Percentiles rank a stretch among this genome's conserved stretches.
Conservation (phyloP, 2,113 vertebrate species). For the Cyanocitta stelleri region DNA sequence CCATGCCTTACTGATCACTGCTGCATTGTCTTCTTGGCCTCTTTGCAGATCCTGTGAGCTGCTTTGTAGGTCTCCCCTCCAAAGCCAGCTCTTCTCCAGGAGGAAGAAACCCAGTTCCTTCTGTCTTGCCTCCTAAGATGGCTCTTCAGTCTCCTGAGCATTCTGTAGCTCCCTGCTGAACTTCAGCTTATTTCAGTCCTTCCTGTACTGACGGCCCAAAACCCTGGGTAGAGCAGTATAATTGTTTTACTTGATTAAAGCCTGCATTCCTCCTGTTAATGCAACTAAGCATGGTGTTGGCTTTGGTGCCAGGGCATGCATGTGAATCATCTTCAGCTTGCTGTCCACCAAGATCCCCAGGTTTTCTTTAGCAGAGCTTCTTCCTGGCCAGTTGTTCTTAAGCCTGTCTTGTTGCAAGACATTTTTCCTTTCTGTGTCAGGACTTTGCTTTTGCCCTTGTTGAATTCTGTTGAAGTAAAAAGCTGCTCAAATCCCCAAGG, state of each 20-base stretch:
- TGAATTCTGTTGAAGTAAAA: neutral
- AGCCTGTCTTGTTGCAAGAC: neutral
- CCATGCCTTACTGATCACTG: neutral
- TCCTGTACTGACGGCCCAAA: neutral
- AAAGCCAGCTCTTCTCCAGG: neutral
- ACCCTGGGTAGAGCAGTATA: neutral
- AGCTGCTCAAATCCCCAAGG: neutral
- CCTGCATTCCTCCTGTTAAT: neutral
- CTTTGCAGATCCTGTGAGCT: neutral
- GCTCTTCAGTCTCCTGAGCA: neutral
- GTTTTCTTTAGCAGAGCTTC: neutral
- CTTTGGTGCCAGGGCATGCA: neutral
- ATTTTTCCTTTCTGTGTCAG: neutral
- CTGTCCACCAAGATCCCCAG: neutral
- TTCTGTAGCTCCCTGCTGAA: neutral
- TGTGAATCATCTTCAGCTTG: neutral
- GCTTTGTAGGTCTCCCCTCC: neutral
- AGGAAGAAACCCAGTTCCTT: neutral
- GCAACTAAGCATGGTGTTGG: neutral
- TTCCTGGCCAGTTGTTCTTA: neutral
- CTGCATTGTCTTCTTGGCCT: neutral
- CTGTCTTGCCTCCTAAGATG: fast-evolving
- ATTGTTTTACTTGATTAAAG: neutral
- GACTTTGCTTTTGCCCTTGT: neutral
- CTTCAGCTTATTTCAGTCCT: neutral